Conservation (phyloP, 2,797 vertebrate genomes). For the Pelodytes ibericus region DNA sequence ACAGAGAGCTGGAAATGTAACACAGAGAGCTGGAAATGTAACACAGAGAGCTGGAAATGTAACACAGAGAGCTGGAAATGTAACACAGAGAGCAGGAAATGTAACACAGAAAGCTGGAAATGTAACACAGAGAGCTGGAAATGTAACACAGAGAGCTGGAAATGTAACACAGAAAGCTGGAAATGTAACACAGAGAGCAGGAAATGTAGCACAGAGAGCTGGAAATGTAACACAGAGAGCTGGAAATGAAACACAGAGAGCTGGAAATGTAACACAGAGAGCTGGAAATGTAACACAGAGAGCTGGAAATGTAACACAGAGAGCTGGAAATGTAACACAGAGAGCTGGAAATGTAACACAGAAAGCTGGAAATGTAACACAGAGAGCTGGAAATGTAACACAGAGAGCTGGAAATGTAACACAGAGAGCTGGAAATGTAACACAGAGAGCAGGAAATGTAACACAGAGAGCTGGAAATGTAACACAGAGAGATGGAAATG, state of each 20-base stretch:
- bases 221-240: constrained; percentile 22
- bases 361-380: no score
- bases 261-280: constrained; percentile 27
- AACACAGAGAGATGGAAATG: constrained; percentile 30
- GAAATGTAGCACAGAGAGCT: constrained; percentile 24
- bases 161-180: constrained; percentile 23
- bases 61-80: constrained; percentile 18
- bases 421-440: constrained; percentile 23
- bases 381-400: no score
- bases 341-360: constrained; percentile 23
- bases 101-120: constrained; percentile 20
- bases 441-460: no score
- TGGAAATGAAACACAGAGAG: no score
- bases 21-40: no score
- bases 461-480: no score
- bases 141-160: constrained; percentile 24
- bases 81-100: constrained; percentile 12
- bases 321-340: constrained; percentile 23
- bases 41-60: constrained; percentile 24
- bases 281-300: constrained; percentile 25
- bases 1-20: no score
- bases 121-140: constrained; percentile 21
- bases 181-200: constrained; percentile 11
- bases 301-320: constrained; percentile 27
- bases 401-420: constrained; percentile 23